A percentile compares a stretch with the other conserved stretches of the same genome.
Conservation (phyloP, 92 coral and sea anemone genomes). For the Palythoa grandis region DNA sequence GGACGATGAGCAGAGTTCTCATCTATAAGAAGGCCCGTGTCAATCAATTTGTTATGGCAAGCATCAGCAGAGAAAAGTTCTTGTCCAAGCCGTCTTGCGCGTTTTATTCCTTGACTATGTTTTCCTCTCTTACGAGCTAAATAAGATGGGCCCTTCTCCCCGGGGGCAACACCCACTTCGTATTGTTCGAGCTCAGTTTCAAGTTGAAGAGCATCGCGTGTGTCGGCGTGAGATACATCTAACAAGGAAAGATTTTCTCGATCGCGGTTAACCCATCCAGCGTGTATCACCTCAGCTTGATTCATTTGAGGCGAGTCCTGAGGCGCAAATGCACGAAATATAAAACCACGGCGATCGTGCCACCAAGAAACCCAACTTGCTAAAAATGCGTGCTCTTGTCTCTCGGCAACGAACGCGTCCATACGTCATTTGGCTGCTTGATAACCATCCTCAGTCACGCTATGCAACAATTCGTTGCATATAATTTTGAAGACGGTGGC, state of each 20-base stretch:
- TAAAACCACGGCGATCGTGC: constrained; percentile 48
- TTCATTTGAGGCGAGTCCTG: constrained; percentile 60
- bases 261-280: constrained; percentile 66
- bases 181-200: constrained; percentile 14
- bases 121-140: constrained; percentile 1
- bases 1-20: constrained; percentile 24
- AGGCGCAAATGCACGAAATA: constrained; percentile 61
- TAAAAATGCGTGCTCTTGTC: not conserved
- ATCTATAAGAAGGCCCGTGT: constrained; percentile 24
- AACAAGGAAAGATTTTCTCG: constrained; percentile 8
- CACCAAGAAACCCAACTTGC: constrained; percentile 21
- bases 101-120: not conserved
- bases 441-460: constrained; percentile 17
- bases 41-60: not conserved
- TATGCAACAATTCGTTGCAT: constrained; percentile 26
- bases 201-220: constrained; percentile 27
- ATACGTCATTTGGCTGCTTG: constrained; percentile 7
- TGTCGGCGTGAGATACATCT: constrained; percentile 18
- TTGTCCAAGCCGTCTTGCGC: constrained; percentile 12
- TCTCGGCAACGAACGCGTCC: constrained; percentile 6
- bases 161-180: constrained; percentile 8
- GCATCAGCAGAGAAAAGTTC: constrained; percentile 23
- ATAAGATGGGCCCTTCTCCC: constrained; percentile 37
- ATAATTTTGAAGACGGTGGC: constrained; percentile 22
- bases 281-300: constrained; percentile 73